phyloP scores from a whole-genome alignment of 1,140 invertebrate species.

The Bombus picipes region DNA sequence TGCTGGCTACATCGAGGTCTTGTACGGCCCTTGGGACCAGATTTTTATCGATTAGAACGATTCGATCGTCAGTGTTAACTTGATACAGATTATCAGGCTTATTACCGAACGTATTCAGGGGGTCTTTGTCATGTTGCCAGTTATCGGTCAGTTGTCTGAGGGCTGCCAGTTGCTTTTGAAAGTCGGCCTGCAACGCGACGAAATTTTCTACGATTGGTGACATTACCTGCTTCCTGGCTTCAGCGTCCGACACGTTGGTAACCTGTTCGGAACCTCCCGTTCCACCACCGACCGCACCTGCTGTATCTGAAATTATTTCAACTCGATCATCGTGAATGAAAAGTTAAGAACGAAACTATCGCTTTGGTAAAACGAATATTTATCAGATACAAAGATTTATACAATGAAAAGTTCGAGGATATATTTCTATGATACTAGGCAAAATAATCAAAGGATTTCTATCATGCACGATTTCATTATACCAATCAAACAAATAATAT shows the following conservation, averaged over 20 bases:
- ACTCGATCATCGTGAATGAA: neutral
- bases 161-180: slow-evolving; percentile 76
- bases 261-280: slow-evolving; percentile 64
- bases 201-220: slow-evolving; percentile 76
- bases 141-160: slow-evolving; percentile 75
- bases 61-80: slow-evolving; percentile 46
- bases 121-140: slow-evolving; percentile 74
- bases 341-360: neutral
- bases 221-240: slow-evolving; percentile 81
- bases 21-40: slow-evolving; percentile 58
- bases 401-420: neutral
- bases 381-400: neutral
- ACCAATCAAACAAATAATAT: too few species aligned
- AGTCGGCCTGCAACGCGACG: slow-evolving; percentile 78
- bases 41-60: slow-evolving; percentile 63
- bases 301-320: slow-evolving; percentile 65
- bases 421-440: neutral
- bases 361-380: neutral
- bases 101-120: slow-evolving; percentile 66
- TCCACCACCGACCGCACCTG: slow-evolving; percentile 66
- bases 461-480: neutral
- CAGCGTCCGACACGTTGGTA: slow-evolving; percentile 72
- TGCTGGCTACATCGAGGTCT: slow-evolving; percentile 45
- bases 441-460: neutral
- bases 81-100: slow-evolving; percentile 66